phyloP scores from a whole-genome alignment of 2,797 vertebrate genomes.

The Pipistrellus nathusii region DNA sequence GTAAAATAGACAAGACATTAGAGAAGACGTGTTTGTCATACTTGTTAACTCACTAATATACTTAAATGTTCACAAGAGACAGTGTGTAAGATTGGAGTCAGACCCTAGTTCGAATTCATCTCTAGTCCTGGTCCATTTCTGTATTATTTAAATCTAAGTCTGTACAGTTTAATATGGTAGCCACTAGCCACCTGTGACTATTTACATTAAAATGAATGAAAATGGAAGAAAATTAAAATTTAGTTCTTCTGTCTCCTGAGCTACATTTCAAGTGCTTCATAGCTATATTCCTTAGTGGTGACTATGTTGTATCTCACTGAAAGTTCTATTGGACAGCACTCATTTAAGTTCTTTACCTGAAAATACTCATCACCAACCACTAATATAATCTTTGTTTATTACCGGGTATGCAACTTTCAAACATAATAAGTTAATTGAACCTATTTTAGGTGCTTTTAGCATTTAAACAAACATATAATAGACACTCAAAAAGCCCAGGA shows the following conservation, averaged over 20 bases:
- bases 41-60: neutral
- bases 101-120: neutral
- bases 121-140: neutral
- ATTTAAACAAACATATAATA: neutral
- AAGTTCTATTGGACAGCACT: neutral
- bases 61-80: neutral
- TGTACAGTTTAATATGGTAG: neutral
- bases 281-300: neutral
- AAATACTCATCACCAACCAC: neutral
- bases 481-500: neutral
- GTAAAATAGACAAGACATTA: neutral
- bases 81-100: neutral
- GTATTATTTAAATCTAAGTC: constrained; percentile 8
- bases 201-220: constrained; percentile 34
- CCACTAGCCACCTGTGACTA: neutral
- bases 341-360: neutral
- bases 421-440: neutral
- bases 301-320: neutral
- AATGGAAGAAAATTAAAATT: constrained; percentile 37
- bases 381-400: constrained; percentile 27
- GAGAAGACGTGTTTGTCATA: constrained; percentile 27
- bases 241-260: constrained; percentile 12
- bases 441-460: neutral
- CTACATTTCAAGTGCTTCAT: neutral
- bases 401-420: constrained; percentile 10